phyloP scores from a whole-genome alignment of 92 coral and sea anemone species.

The Plumapathes pennacea region DNA sequence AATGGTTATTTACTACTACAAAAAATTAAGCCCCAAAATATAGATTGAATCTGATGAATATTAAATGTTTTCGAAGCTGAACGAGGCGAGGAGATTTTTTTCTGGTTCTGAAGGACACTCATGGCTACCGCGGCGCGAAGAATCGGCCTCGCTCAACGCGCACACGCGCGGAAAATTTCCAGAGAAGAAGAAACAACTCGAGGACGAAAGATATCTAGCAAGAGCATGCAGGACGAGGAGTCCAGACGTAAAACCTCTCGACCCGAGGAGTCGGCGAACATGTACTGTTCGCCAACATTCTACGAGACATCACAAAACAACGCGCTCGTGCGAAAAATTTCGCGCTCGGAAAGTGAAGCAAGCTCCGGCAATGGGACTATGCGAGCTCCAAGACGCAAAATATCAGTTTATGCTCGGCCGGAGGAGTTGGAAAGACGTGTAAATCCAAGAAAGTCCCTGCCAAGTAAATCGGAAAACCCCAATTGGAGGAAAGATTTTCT shows the following conservation, averaged over 20 bases:
- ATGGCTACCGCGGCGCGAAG: conserved; percentile 31
- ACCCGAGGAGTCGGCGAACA: conserved; percentile 11
- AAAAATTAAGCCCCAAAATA: no score
- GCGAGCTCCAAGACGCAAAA: conserved; percentile 24
- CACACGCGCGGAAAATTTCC: conserved; percentile 13
- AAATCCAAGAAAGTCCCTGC: conserved; percentile 1
- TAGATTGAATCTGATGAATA: no score
- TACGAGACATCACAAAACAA: conserved; percentile 24
- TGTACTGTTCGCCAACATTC: conserved; percentile 12
- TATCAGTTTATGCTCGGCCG: conserved; percentile 44
- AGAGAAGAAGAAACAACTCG: conserved; percentile 22
- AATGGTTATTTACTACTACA: no score
- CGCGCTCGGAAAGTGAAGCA: conserved; percentile 12
- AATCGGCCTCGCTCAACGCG: conserved; percentile 24
- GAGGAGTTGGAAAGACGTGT: conserved; percentile 30
- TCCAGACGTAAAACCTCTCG: neutral
- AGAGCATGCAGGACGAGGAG: neutral
- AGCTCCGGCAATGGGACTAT: neutral
- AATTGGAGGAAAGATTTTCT: conserved; percentile 42
- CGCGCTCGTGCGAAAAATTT: conserved; percentile 8
- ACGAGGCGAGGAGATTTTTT: no score
- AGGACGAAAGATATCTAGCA: conserved; percentile 12
- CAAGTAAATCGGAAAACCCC: no score
- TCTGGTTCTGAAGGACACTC: no score
- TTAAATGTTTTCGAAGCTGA: no score